These are phyloP conservation scores for Nibea albiflora DNA, from an alignment of 2,113 vertebrate genomes.

Conservation along the genomic window DNA sequence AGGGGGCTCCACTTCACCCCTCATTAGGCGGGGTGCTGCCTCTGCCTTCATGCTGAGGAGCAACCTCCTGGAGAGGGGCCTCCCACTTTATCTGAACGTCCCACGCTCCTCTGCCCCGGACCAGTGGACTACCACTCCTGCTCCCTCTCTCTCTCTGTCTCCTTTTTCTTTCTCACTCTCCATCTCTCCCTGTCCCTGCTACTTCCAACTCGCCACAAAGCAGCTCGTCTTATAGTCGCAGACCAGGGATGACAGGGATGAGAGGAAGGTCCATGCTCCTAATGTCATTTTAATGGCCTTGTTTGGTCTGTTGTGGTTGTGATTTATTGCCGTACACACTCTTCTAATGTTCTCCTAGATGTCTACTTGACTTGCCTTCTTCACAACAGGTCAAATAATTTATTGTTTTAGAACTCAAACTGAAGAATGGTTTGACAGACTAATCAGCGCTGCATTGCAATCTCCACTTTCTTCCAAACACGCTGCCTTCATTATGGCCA, in stretches of 20 bases:
- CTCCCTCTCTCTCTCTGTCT: neutral
- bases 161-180: conserved; percentile 6
- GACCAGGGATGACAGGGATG: conserved; percentile 62
- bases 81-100: conserved; percentile 74
- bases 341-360: conserved; percentile 64
- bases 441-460: conserved; percentile 22
- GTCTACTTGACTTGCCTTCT: conserved; percentile 34
- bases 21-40: conserved; percentile 83
- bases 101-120: conserved; percentile 70
- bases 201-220: conserved; percentile 31
- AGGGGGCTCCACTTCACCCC: conserved; percentile 84
- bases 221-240: conserved; percentile 38
- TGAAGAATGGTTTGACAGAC: conserved; percentile 27
- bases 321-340: conserved; percentile 68
- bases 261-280: conserved; percentile 60
- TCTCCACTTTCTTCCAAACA: conserved; percentile 9
- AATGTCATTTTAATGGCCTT: conserved; percentile 81
- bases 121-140: conserved; percentile 53
- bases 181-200: conserved; percentile 14
- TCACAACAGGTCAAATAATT: conserved; percentile 27
- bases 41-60: conserved; percentile 80
- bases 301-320: conserved; percentile 56
- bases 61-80: conserved; percentile 76
- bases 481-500: conserved; percentile 39
- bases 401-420: conserved; percentile 35